Base-by-base conservation (phyloP, 1,140 invertebrate genomes). In the Rhizoglyphus robini region DNA sequence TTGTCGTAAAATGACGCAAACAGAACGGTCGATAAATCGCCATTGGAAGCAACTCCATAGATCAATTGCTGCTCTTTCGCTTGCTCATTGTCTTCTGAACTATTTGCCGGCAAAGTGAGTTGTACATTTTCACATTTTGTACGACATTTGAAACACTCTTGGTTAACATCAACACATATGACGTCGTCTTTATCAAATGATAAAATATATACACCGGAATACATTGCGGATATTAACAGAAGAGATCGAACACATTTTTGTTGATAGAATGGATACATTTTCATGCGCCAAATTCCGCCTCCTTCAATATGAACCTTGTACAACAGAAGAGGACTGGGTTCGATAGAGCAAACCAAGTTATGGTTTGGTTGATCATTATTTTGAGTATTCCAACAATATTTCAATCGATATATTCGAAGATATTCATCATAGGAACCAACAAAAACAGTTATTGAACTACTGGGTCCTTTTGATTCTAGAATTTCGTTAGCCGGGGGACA, bases 351-450 rank as follows among this genome's bases (percentile, higher is more conserved):
- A 41, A 11, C 18, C 8, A 8, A 8, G 18, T 41, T 41, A 41
- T 18, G 18, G 18, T 41, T 41, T 11, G 8, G 8, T 8, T 8
- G 13, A 34, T 34, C 11, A 2, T 1, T 29, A 23, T 46, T 2
- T 11, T 23, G n/a, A 23, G 15, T 34, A n/a, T n/a, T n/a, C n/a
- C n/a, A n/a, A n/a, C n/a, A n/a, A 27, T n/a, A 38, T 34, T 46
- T 15, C 32, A 60, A 60, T 3, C 58, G n/a, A 46, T 60, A 60
- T n/a, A 60, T 34, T 2, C 58, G 32, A 27, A 60, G 27, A 46
- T 60, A 3, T 46, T 60, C 58, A 46, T 60, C 58, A 60, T 60
- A 60, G n/a, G 58, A 60, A 2, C 58, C 58, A 46, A 60, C 58
- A 1, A 60, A 3, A 20, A 60, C 31, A 3, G 27, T 60, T 5